These are phyloP conservation scores for Cyprinus carpio DNA, from an alignment of 2,113 vertebrate species.

Conservation along the genomic window DNA sequence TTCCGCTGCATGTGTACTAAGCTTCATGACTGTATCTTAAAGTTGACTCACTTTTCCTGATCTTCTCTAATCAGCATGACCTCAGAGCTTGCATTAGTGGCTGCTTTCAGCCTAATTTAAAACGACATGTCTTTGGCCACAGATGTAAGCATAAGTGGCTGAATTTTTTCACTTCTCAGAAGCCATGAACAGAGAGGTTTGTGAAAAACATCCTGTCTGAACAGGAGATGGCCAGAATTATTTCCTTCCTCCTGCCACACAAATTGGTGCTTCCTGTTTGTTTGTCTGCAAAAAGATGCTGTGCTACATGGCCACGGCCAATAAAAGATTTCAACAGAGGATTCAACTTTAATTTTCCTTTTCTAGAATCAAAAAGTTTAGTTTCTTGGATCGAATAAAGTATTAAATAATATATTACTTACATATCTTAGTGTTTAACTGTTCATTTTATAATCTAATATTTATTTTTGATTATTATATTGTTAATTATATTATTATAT, in stretches of 20 bases:
- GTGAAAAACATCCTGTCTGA: constrained; percentile 17
- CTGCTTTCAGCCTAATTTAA: constrained; percentile 15
- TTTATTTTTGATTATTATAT: too few relatives aligned
- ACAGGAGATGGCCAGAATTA: constrained; percentile 18
- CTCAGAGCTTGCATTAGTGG: constrained; percentile 2
- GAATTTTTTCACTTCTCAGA: constrained; percentile 9
- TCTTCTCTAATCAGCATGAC: neutral
- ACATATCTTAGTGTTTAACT: too few relatives aligned
- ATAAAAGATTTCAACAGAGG: neutral
- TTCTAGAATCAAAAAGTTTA: neutral
- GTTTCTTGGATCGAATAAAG: too few relatives aligned
- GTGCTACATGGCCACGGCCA: neutral
- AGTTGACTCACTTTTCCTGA: neutral
- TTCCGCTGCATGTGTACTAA: neutral
- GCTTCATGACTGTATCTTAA: neutral
- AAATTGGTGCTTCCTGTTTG: constrained; percentile 12
- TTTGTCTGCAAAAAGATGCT: neutral
- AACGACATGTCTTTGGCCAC: neutral
- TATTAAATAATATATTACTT: neutral
- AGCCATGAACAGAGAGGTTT: neutral
- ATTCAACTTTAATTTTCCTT: neutral
- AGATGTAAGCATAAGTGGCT: constrained; percentile 3
- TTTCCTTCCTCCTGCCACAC: neutral
- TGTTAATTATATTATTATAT: too few relatives aligned
- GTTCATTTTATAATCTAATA: too few relatives aligned